Evolutionary conservation across 2,113 vertebrate species (phyloP).

Genomic region (Marcusenius ussheri): DNA sequence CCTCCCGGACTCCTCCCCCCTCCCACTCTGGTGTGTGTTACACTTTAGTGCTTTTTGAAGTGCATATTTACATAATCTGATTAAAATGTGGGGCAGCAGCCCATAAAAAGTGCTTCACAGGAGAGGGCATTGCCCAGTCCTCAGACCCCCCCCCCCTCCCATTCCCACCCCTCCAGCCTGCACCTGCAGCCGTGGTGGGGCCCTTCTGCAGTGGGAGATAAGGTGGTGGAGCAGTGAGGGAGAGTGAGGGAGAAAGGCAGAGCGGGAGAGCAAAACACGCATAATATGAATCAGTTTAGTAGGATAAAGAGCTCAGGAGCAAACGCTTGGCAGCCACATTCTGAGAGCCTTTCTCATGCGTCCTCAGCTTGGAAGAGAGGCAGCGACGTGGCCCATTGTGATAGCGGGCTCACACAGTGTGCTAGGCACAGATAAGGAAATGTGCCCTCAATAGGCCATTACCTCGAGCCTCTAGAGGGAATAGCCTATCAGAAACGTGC

Average conservation of each 20-base stretch:
- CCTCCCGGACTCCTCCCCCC: background rate
- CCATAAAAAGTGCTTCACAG: slow-evolving; percentile 79
- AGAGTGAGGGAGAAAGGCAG: background rate
- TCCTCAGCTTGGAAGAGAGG: slow-evolving; percentile 67
- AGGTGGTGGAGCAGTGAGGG: slow-evolving; percentile 41
- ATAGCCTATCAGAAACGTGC: slow-evolving; percentile 59
- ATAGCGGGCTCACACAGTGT: slow-evolving; percentile 81
- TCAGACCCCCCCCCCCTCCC: slow-evolving; percentile 49
- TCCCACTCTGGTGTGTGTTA: slow-evolving; percentile 54
- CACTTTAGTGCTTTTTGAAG: slow-evolving; percentile 86
- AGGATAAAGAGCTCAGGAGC: slow-evolving; percentile 70
- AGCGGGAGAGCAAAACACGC: slow-evolving; percentile 52
- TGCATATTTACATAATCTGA: slow-evolving; percentile 99
- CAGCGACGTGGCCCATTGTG: slow-evolving; percentile 76
- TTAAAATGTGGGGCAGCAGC: slow-evolving; percentile 73
- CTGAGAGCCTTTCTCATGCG: slow-evolving; percentile 67
- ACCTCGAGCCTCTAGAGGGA: slow-evolving; percentile 59
- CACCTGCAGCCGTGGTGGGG: slow-evolving; percentile 71
- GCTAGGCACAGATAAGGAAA: slow-evolving; percentile 77
- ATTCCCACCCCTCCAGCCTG: slow-evolving; percentile 62
- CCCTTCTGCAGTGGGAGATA: slow-evolving; percentile 59
- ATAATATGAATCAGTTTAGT: slow-evolving; percentile 68
- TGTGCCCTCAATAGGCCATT: slow-evolving; percentile 66
- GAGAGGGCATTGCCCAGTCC: slow-evolving; percentile 63
- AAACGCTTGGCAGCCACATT: slow-evolving; percentile 62